phyloP scores from a whole-genome alignment of 53 echinoderm and acorn worm genomes.

The Pentamera pediparva region DNA sequence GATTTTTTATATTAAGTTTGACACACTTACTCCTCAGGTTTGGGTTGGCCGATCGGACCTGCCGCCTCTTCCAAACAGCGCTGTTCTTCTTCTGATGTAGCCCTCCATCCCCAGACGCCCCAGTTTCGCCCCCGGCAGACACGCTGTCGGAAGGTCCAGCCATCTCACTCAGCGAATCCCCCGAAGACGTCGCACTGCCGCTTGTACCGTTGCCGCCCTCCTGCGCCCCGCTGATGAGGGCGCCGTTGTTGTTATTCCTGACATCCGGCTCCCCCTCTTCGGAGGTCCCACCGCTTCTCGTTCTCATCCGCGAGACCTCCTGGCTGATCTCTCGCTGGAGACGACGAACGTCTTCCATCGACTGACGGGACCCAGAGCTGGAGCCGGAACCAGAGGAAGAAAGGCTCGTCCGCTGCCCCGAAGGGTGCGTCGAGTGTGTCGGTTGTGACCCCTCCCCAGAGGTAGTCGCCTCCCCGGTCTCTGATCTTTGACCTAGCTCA shows the following conservation, averaged over 20 bases:
- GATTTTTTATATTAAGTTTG: no score
- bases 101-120: background rate
- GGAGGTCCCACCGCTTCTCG: conserved; percentile 26
- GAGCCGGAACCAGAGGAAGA: conserved; percentile 3
- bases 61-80: conserved; percentile 57
- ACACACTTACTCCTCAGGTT: conserved; percentile 55
- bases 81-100: conserved; percentile 24
- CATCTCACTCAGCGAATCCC: background rate
- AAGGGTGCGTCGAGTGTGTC: background rate
- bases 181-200: background rate
- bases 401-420: background rate
- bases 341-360: conserved; percentile 20
- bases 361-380: conserved; percentile 14
- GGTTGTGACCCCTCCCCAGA: background rate
- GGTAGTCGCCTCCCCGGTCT: background rate
- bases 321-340: conserved; percentile 71
- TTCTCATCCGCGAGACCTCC: conserved; percentile 64
- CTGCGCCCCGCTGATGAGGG: background rate
- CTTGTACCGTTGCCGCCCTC: conserved; percentile 4
- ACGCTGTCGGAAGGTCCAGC: conserved; percentile 16
- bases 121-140: background rate
- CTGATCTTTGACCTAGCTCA: background rate
- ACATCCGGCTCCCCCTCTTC: background rate
- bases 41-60: conserved; percentile 52
- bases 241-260: background rate